Evolutionary conservation across 1,140 invertebrate species (phyloP), one percentile per base, ranked within the genome.

Genomic region (Steinernema khuongi): DNA sequence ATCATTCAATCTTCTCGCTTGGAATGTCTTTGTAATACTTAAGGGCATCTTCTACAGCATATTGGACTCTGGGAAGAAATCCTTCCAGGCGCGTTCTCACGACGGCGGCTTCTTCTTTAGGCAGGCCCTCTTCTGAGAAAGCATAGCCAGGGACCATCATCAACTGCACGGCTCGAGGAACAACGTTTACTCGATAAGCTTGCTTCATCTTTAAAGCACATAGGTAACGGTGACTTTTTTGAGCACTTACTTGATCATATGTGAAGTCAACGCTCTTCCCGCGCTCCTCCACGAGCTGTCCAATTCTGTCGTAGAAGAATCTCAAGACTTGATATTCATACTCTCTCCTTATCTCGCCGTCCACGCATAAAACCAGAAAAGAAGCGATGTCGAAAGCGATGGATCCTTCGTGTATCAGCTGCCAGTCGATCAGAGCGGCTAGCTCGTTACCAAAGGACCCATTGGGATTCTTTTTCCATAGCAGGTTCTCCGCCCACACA

Each of bases 381-480:
- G 14, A 4, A 2, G 50, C 50, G 14, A 60, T 14, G 26, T 60
- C 50, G 50, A 17, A 60, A 4, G 50, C 22, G 4, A 60, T 60
- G 50, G 14, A 11, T 22, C 22, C 50, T n/a, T 33, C 30, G 33
- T 71, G 70, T 19, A 1, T 22, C 1, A 72, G 17, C 66, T 72
- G 68, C 71, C 71, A 72, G 28, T 72, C 71, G 50, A 72, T 69
- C 14, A 60, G 26, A 14, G 71, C 71, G 2, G 44, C 71, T 2
- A 72, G 43, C 71, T 72, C 71, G 26, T 71, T 71, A 7, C 2
- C 1, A 18, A 71, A 1, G 17, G 70, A 71, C 1, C 70, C 70
- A 26, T 71, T 31, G 1, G 28, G 1, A n/a, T 68, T 69, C 31
- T 4, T 2, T 67, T 67, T 69, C 43, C 43, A 72, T 1, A 72